Evolutionary conservation across 2,113 vertebrate species (phyloP).

Genomic region (Eonycteris spelaea): DNA sequence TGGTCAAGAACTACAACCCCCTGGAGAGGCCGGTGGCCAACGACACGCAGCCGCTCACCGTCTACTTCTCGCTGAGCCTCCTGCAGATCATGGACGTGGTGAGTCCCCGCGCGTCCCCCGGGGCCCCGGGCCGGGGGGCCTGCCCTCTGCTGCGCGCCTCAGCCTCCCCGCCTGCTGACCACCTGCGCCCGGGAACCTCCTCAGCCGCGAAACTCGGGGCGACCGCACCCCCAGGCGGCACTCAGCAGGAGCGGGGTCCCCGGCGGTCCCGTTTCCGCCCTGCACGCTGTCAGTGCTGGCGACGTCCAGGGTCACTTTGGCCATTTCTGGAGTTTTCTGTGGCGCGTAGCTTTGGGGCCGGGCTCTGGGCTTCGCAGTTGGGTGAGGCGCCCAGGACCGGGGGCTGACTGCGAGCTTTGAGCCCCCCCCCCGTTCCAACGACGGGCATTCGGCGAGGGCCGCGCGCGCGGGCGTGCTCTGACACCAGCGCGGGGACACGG

Average conservation of each 20-base stretch:
- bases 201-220: neutral
- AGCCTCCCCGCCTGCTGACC: neutral
- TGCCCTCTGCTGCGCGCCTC: fast-evolving
- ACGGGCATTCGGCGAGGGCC: too few species aligned
- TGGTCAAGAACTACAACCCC: slow-evolving; percentile 89
- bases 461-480: too few species aligned
- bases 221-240: neutral
- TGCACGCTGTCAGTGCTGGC: neutral
- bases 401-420: neutral
- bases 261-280: neutral
- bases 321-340: neutral
- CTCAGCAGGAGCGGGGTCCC: neutral
- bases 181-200: slow-evolving; percentile 35
- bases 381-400: neutral
- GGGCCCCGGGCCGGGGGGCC: neutral
- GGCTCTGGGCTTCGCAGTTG: neutral
- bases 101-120: slow-evolving; percentile 52
- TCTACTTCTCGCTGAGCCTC: slow-evolving; percentile 91
- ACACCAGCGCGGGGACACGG: too few species aligned
- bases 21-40: slow-evolving; percentile 92
- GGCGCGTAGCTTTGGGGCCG: neutral
- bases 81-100: slow-evolving; percentile 99
- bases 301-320: neutral
- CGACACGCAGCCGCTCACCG: slow-evolving; percentile 91
- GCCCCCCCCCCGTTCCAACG: neutral